Conservation (phyloP, 2,797 vertebrate species). For the Liasis olivaceus region DNA sequence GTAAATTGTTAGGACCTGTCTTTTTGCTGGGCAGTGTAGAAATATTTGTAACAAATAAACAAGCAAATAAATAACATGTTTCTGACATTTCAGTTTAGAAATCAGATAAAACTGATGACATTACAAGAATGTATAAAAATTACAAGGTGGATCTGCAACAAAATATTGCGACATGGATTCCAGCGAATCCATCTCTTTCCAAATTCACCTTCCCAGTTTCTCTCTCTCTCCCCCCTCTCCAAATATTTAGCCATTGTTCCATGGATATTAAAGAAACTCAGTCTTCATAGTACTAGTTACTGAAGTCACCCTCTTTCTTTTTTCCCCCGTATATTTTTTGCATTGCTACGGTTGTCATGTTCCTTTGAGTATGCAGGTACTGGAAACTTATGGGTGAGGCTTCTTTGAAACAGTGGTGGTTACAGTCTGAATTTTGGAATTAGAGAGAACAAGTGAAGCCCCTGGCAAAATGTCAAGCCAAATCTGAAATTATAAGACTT, state of each 20-base stretch:
- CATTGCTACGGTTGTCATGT: neutral
- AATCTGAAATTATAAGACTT: neutral
- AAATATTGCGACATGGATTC: neutral
- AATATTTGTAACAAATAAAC: neutral
- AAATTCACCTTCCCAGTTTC: neutral
- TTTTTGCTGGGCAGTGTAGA: neutral
- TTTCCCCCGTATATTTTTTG: neutral
- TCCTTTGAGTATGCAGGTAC: neutral
- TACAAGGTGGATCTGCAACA: neutral
- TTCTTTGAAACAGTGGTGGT: neutral
- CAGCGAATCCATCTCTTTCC: neutral
- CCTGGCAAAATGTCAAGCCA: neutral
- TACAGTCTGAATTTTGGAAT: neutral
- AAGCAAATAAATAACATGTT: neutral
- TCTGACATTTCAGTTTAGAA: neutral
- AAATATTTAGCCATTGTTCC: neutral
- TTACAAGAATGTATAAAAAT: neutral
- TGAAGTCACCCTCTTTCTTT: neutral
- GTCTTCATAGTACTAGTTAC: neutral
- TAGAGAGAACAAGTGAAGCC: neutral
- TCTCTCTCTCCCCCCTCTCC: neutral
- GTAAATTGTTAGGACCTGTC: neutral
- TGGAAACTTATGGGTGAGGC: neutral
- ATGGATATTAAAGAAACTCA: neutral
- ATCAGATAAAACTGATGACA: neutral